Conservation (phyloP, 2,797 vertebrate species). For the Tragopan temminckii region DNA sequence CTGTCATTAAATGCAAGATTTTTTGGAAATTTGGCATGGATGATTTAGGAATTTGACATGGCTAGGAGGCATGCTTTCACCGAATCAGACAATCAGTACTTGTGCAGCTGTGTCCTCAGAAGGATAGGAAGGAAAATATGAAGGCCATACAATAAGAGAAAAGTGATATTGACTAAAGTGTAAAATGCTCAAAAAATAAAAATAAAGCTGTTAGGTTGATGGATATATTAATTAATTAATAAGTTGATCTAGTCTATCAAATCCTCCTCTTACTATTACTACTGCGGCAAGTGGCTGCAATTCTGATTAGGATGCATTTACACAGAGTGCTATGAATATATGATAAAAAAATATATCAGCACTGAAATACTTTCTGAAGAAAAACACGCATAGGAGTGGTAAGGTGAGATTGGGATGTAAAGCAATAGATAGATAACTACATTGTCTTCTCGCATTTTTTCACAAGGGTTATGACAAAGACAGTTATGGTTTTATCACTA, state of each 20-base stretch:
- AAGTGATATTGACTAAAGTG: not conserved
- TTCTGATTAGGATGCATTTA: not conserved
- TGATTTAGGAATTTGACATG: not conserved
- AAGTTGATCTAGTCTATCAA: not conserved
- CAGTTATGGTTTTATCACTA: no score
- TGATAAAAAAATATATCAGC: fast-evolving
- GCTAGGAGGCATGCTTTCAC: not conserved
- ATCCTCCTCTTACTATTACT: not conserved
- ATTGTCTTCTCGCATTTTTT: not conserved
- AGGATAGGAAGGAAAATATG: not conserved
- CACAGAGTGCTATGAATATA: not conserved
- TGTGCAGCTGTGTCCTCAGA: not conserved
- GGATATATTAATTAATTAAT: not conserved
- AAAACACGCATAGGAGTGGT: not conserved
- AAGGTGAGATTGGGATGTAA: not conserved
- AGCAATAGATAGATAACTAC: fast-evolving
- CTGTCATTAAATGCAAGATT: not conserved
- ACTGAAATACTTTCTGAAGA: not conserved
- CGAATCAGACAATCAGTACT: not conserved
- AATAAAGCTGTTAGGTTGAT: fast-evolving
- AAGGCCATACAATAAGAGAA: not conserved
- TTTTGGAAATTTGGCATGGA: fast-evolving
- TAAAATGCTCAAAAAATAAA: not conserved
- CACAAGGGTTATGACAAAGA: not conserved
- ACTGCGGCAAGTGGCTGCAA: not conserved